These are phyloP conservation scores for Carcina quercana DNA, from an alignment of 2,888 invertebrate species.

Conservation along the genomic window DNA sequence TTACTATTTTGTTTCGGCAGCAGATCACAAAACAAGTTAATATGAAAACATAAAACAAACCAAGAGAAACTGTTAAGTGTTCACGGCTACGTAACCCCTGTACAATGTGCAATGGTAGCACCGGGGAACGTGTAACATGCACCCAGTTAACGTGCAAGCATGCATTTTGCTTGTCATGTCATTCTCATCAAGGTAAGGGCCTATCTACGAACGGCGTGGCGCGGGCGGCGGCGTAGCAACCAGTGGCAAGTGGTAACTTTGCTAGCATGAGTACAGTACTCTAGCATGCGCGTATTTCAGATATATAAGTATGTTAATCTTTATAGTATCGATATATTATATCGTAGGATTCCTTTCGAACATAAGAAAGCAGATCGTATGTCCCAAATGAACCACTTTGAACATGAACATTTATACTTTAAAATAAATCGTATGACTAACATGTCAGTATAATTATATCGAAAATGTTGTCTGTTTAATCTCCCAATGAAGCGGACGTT, in stretches of 20 bases:
- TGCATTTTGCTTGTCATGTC: slow-evolving; percentile 4
- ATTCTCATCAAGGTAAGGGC: slow-evolving; percentile 1
- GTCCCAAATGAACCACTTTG: too few species aligned
- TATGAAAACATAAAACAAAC: too few species aligned
- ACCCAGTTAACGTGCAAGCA: not conserved
- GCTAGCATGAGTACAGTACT: not conserved
- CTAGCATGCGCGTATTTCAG: not conserved
- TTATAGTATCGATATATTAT: not conserved
- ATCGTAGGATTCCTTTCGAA: not conserved
- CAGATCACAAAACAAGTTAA: not conserved
- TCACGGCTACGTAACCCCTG: too few species aligned
- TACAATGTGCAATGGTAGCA: not conserved
- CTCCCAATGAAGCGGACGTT: too few species aligned
- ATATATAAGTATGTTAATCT: not conserved
- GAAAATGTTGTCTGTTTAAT: too few species aligned
- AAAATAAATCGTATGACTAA: too few species aligned
- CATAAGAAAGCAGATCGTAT: not conserved
- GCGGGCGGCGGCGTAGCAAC: too few species aligned
- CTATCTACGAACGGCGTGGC: too few species aligned
- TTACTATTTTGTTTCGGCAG: not conserved
- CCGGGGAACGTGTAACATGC: slow-evolving; percentile 1
- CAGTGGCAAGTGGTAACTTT: too few species aligned
- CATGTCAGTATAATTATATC: too few species aligned
- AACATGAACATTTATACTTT: too few species aligned
- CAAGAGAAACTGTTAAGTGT: not conserved